Evolutionary conservation across 2,797 vertebrate genomes (phyloP).

Genomic region (Neosilurus mollespiculum): DNA sequence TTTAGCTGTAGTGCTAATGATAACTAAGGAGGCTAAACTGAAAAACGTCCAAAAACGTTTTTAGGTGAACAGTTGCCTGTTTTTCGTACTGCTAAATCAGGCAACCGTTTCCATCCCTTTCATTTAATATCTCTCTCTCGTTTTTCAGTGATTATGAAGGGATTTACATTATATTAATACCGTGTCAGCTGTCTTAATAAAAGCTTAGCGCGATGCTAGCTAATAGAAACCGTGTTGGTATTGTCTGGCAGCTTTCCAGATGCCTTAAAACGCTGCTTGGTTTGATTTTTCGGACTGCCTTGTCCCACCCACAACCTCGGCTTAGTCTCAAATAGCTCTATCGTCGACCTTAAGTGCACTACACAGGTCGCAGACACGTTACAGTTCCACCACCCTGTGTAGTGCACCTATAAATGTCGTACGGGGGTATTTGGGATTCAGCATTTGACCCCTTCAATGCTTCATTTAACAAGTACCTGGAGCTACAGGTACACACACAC

Average conservation of each 20-base stretch:
- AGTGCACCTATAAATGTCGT: not conserved
- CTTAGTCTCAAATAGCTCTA: not conserved
- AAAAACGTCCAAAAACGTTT: not conserved
- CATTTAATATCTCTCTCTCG: not conserved
- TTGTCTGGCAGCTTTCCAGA: constrained; percentile 59
- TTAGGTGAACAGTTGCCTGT: not conserved
- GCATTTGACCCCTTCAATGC: not conserved
- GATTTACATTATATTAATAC: not conserved
- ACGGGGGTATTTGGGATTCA: not conserved
- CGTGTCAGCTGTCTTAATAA: not conserved
- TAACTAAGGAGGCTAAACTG: not conserved
- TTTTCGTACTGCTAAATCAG: not conserved
- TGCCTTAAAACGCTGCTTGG: not conserved
- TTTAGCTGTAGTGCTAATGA: constrained; percentile 33
- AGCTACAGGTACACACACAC: constrained; percentile 12
- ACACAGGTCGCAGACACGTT: not conserved
- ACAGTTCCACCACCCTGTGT: not conserved
- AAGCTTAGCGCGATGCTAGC: constrained; percentile 33
- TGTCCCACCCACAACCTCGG: not conserved
- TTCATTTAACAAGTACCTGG: not conserved
- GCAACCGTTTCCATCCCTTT: not conserved
- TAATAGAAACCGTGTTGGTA: constrained; percentile 48
- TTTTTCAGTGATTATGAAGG: not conserved
- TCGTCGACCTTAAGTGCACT: constrained; percentile 3
- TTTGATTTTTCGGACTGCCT: not conserved